Conservation (phyloP, 2,888 invertebrate species). For the Oxytorus armatus region DNA sequence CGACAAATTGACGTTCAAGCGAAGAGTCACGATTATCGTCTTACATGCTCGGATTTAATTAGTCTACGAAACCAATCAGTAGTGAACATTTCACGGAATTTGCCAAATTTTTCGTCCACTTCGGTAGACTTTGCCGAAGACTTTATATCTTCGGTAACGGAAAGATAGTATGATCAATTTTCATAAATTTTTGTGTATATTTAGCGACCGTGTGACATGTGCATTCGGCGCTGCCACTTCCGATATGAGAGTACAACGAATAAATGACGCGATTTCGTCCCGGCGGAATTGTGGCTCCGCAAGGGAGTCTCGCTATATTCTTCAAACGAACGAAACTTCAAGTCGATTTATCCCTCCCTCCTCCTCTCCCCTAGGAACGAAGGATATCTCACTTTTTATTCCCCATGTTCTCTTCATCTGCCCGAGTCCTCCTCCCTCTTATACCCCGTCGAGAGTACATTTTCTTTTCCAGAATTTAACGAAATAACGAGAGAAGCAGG, state of each 20-base stretch:
- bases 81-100: background rate
- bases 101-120: background rate
- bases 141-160: no score
- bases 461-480: conserved; percentile 76
- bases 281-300: conserved; percentile 31
- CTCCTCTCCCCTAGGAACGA: conserved; percentile 17
- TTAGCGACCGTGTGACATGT: background rate
- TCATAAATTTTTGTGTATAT: background rate
- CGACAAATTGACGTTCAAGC: background rate
- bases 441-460: conserved; percentile 61
- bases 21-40: background rate
- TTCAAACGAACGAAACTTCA: conserved; percentile 42
- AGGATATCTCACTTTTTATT: conserved; percentile 17
- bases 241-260: conserved; percentile 1
- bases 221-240: background rate
- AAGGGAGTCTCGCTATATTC: conserved; percentile 32
- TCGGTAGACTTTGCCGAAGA: no score
- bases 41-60: background rate
- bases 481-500: conserved; percentile 73
- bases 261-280: conserved; percentile 27
- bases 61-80: background rate
- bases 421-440: conserved; percentile 4
- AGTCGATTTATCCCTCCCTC: conserved; percentile 41
- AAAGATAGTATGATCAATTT: no score
- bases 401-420: conserved; percentile 40